Evolutionary conservation across 2,888 invertebrate species (phyloP).

Genomic region (Platynereis dumerilii): DNA sequence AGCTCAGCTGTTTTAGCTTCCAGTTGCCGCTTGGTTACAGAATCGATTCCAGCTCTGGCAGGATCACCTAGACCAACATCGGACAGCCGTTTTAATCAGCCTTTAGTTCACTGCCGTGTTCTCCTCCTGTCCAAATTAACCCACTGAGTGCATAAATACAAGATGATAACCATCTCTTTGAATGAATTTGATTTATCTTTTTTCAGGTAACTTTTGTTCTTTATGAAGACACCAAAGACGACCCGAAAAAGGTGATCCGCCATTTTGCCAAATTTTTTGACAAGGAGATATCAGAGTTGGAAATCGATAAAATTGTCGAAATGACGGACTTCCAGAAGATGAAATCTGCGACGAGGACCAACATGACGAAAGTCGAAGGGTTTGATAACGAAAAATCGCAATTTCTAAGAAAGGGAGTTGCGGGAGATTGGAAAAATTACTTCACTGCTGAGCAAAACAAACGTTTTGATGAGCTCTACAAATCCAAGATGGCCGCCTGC

Average conservation of each 20-base stretch:
- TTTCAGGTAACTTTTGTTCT: not conserved
- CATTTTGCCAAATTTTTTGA: not conserved
- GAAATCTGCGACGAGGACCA: not conserved
- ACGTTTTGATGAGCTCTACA: not conserved
- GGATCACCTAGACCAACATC: no score
- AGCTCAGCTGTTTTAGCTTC: no score
- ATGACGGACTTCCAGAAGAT: not conserved
- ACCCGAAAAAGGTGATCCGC: constrained; percentile 5
- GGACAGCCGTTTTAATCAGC: no score
- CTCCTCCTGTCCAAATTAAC: no score
- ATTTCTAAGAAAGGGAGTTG: not conserved
- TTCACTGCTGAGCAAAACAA: not conserved
- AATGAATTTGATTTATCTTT: no score
- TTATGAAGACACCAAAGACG: not conserved
- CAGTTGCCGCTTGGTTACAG: no score
- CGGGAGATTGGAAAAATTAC: constrained; percentile 6
- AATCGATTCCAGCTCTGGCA: no score
- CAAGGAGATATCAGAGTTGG: not conserved
- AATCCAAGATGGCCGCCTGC: not conserved
- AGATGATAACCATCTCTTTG: no score
- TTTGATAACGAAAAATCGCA: not conserved
- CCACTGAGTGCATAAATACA: no score
- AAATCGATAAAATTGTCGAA: not conserved
- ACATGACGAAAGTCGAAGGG: not conserved
- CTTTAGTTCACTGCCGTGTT: no score